Base-by-base conservation (phyloP, 2,797 vertebrate genomes). In the Diplodus sargus region DNA sequence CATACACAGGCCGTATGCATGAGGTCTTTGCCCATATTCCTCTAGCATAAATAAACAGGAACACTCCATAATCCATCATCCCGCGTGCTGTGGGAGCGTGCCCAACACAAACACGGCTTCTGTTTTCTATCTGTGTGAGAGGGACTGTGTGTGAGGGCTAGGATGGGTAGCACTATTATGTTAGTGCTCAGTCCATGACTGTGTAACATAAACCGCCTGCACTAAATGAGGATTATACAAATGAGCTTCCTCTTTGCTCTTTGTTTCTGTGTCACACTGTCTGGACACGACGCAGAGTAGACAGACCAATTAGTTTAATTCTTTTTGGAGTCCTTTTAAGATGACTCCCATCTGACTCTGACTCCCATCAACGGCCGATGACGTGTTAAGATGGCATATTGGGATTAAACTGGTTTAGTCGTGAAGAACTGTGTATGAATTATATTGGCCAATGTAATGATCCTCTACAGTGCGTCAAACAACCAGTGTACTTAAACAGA, bases 11-110 rank as follows among this genome's bases (percentile, higher is more conserved):
- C 82, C 86, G 81, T 65, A 76, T 84, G 88, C 89, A 88, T 88
- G 85, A 88, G 82, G 88, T 79, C 85, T 82, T 70, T 87, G 80
- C 87, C 90, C 86, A 70, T 85, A 79, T 87, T 91, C 87, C 87
- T 92, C 83, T 84, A 92, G 91, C 88, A 92, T 90, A 95, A 95
- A 95, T 95, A 96, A 96, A 95, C 94, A 95, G 85, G 74, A 89
- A 81, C 73, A 81, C 69, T 84, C 87, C 78, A 92, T 93, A 93
- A 96, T 95, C 93, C 93, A 95, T 96, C 95, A 95, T 93, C 78
- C 90, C 83, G 87, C 69, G 75, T 83, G 74, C 90, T 34, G 78
- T 77, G 92, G 86, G 92, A 93, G 91, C 60, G 66, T 87, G 92
- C 91, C 92, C 94, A 94, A 93, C 79, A 91, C 86, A 94, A 93